A percentile compares a stretch with the other conserved stretches of the same genome.
phyloP scores from a whole-genome alignment of 2,888 invertebrate species.

The Priocnemis perturbator region DNA sequence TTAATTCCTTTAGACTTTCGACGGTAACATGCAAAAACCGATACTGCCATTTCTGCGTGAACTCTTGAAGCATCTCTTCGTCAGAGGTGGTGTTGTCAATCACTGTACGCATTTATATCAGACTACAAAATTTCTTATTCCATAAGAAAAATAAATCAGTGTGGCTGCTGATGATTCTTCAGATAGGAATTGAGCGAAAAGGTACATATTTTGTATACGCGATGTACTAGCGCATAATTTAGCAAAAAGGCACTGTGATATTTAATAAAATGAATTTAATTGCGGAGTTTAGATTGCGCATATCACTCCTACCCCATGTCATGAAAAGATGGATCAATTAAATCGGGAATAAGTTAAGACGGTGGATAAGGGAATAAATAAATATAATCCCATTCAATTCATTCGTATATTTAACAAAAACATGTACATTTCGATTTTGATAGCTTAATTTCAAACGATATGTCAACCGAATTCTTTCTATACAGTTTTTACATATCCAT shows the following conservation, averaged over 20 bases:
- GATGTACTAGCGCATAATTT: conserved; percentile 33
- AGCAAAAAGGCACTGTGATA: conserved; percentile 67
- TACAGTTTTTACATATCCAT: conserved; percentile 43
- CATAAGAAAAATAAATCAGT: not conserved
- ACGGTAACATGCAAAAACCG: too few relatives aligned
- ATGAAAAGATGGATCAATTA: too few relatives aligned
- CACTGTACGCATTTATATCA: not conserved
- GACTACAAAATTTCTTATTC: too few relatives aligned
- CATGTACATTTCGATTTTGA: conserved; percentile 44
- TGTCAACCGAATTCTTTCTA: conserved; percentile 53
- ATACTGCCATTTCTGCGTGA: too few relatives aligned
- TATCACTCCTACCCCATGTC: too few relatives aligned
- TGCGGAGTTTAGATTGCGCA: not conserved
- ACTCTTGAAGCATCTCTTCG: too few relatives aligned
- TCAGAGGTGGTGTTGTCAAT: not conserved
- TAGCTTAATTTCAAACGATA: conserved; percentile 50
- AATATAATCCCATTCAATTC: too few relatives aligned
- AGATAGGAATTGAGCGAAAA: too few relatives aligned
- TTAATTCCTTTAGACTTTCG: too few relatives aligned
- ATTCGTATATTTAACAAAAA: conserved; percentile 50
- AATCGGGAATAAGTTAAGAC: too few relatives aligned
- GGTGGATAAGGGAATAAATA: too few relatives aligned
- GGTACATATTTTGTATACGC: conserved; percentile 35
- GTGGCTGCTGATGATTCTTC: not conserved
- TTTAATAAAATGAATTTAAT: conserved; percentile 50